Evolutionary conservation across 2,113 vertebrate species (phyloP).

Genomic region (Clinocottus analis): DNA sequence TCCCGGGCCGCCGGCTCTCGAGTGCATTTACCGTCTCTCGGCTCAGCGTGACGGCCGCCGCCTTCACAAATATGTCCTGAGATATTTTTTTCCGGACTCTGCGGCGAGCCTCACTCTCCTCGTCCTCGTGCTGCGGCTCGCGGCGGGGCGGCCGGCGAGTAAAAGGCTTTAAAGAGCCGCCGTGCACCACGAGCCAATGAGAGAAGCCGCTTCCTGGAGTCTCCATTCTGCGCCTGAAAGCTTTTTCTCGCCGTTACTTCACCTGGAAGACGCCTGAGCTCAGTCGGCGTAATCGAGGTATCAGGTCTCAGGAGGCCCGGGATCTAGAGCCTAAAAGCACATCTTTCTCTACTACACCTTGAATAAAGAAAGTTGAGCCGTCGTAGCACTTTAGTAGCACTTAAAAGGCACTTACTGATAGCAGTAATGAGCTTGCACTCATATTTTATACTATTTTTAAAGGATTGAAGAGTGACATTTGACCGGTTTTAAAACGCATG

Average conservation of each 20-base stretch:
- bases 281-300: neutral
- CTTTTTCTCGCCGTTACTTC: neutral
- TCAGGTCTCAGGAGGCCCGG: no score
- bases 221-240: neutral
- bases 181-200: neutral
- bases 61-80: conserved; percentile 11
- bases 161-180: conserved; percentile 24
- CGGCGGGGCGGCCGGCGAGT: conserved; percentile 9
- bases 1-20: conserved; percentile 1
- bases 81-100: conserved; percentile 37
- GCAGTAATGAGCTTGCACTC: no score
- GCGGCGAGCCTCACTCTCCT: neutral
- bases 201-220: neutral
- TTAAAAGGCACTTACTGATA: no score
- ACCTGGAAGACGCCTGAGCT: neutral
- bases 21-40: conserved; percentile 28
- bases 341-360: no score
- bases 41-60: conserved; percentile 38
- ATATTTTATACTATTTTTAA: no score
- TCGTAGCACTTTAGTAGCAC: no score
- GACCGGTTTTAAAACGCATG: no score
- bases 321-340: no score
- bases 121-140: conserved; percentile 7
- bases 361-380: no score
- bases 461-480: no score